phyloP scores from a whole-genome alignment of 2,888 invertebrate species.

The Hoplodrina blanda region DNA sequence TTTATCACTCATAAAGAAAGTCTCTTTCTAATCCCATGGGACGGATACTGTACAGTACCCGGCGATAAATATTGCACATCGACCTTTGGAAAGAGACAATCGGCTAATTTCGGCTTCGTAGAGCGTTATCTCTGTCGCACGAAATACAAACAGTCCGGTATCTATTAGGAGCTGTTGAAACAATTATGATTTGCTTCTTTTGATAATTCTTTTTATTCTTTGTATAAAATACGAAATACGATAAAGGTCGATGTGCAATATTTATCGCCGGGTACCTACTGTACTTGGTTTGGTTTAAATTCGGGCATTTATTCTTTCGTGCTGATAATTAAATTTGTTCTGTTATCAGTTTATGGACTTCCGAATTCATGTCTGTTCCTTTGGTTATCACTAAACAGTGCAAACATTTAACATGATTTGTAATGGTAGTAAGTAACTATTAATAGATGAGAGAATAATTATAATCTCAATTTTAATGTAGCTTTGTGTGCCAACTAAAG shows the following conservation, averaged over 20 bases:
- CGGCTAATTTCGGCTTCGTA: too few species aligned
- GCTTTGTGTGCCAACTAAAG: slow-evolving; percentile 4
- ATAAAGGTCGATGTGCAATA: too few species aligned
- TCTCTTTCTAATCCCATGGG: neutral
- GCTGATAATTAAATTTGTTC: neutral
- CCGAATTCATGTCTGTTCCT: slow-evolving; percentile 5
- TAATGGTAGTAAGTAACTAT: neutral
- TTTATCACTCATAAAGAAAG: neutral
- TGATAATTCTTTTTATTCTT: too few species aligned
- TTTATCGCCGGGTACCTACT: too few species aligned
- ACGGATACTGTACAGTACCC: neutral
- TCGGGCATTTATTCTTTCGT: neutral
- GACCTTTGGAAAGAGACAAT: too few species aligned
- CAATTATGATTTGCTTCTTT: too few species aligned
- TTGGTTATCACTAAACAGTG: slow-evolving; percentile 9
- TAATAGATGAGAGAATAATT: neutral
- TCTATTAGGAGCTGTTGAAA: too few species aligned
- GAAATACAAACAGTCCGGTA: too few species aligned
- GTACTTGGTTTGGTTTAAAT: neutral
- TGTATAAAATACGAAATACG: too few species aligned
- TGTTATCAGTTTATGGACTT: slow-evolving; percentile 30
- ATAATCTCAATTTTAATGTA: slow-evolving; percentile 4
- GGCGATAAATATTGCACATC: too few species aligned
- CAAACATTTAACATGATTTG: slow-evolving; percentile 17
- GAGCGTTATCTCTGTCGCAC: too few species aligned